Conservation (phyloP, 2,888 invertebrate genomes). For the Drosophila cracens region DNA sequence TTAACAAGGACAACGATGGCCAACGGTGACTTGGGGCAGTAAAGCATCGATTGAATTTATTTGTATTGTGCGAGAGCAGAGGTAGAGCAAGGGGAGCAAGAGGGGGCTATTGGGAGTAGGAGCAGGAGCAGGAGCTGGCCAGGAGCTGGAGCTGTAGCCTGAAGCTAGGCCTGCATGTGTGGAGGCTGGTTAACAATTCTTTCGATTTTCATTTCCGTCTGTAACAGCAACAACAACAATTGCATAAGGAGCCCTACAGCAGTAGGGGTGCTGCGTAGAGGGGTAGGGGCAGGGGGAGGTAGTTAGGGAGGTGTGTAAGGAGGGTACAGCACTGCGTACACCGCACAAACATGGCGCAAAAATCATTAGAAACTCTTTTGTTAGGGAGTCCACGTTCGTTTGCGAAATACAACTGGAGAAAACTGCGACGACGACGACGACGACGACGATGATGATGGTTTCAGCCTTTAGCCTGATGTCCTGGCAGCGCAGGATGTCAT, state of each 20-base stretch:
- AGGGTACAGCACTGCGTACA: constrained; percentile 8
- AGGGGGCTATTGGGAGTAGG: constrained; percentile 5
- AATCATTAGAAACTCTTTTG: constrained; percentile 83
- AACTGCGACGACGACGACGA: constrained; percentile 43
- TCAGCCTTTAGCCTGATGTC: constrained; percentile 1
- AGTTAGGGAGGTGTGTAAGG: too few relatives aligned
- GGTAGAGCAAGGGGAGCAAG: not conserved
- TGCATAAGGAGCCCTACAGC: constrained; percentile 33
- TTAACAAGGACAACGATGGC: constrained; percentile 59
- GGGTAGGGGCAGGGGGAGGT: not conserved
- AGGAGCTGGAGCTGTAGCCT: constrained; percentile 1
- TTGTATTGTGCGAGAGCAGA: constrained; percentile 58
- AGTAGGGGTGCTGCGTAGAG: not conserved
- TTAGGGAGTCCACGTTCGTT: constrained; percentile 69
- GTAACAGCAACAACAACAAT: constrained; percentile 45
- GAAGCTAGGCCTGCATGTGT: constrained; percentile 21
- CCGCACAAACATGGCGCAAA: constrained; percentile 77
- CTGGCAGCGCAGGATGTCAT: not conserved
- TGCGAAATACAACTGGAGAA: constrained; percentile 74
- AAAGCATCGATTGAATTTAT: constrained; percentile 81
- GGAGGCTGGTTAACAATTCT: constrained; percentile 72
- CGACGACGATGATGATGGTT: not conserved
- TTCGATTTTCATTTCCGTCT: constrained; percentile 81
- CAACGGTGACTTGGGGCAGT: constrained; percentile 66
- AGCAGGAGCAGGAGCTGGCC: constrained; percentile 5